phyloP scores from a whole-genome alignment of 2,888 invertebrate species.

The Gortyna flavago region DNA sequence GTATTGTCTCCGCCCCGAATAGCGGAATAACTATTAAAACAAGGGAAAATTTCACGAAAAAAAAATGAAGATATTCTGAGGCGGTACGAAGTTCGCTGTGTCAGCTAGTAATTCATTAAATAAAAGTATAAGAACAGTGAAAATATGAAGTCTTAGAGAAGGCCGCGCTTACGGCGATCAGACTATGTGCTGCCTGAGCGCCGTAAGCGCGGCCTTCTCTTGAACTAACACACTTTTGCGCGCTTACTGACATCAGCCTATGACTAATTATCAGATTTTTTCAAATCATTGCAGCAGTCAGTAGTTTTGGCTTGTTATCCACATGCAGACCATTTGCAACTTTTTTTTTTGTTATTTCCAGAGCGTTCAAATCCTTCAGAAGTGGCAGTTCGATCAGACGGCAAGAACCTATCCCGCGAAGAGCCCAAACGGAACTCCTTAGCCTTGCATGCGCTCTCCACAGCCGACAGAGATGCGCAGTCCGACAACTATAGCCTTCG shows the following conservation, averaged over 20 bases:
- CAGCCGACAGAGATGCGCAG: conserved; percentile 83
- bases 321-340: not conserved
- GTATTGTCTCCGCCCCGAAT: too few species aligned
- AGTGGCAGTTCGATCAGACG: conserved; percentile 78
- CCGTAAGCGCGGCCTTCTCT: not conserved
- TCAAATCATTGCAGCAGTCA: not conserved
- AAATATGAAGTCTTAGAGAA: not conserved
- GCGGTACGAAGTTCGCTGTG: too few species aligned
- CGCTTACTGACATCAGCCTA: not conserved
- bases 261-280: not conserved
- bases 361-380: conserved; percentile 85
- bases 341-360: conserved; percentile 58
- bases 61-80: too few species aligned
- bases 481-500: conserved; percentile 88
- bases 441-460: conserved; percentile 78
- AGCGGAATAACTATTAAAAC: too few species aligned
- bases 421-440: conserved; percentile 81
- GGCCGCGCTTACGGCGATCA: too few species aligned
- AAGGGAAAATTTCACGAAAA: too few species aligned
- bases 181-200: too few species aligned
- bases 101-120: not conserved
- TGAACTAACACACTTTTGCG: not conserved
- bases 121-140: not conserved
- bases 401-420: conserved; percentile 77
- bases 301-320: not conserved